phyloP scores from a whole-genome alignment of 2,797 vertebrate species.

The Alectoris magna region DNA sequence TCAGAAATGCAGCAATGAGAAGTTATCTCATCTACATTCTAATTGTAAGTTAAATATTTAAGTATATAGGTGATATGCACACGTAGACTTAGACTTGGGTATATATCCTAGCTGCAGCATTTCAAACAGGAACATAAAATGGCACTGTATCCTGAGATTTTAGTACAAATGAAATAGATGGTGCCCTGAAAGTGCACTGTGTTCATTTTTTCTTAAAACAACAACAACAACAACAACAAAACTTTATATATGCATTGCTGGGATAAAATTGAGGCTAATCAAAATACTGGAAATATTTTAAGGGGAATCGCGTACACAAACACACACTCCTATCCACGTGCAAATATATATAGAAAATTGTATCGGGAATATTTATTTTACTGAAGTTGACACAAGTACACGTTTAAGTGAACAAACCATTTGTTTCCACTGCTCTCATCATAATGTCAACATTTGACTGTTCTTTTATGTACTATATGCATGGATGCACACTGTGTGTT shows the following conservation, averaged over 20 bases:
- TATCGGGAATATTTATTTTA: constrained; percentile 55
- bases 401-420: constrained; percentile 35
- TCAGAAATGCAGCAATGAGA: not conserved
- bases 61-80: not conserved
- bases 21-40: not conserved
- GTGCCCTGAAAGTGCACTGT: constrained; percentile 19
- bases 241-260: not conserved
- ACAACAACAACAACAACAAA: not conserved
- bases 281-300: not conserved
- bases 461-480: not conserved
- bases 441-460: not conserved
- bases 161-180: not conserved
- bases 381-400: constrained; percentile 38
- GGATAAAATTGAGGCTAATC: not conserved
- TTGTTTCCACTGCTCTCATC: constrained; percentile 38
- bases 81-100: not conserved
- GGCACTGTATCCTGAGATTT: not conserved
- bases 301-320: not conserved
- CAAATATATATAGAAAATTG: constrained; percentile 30
- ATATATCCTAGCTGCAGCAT: not conserved
- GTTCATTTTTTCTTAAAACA: constrained; percentile 38
- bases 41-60: not conserved
- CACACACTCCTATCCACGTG: not conserved
- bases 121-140: not conserved
- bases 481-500: not conserved